Evolutionary conservation across 2,888 invertebrate species (phyloP).

Genomic region (Ctena decussata): DNA sequence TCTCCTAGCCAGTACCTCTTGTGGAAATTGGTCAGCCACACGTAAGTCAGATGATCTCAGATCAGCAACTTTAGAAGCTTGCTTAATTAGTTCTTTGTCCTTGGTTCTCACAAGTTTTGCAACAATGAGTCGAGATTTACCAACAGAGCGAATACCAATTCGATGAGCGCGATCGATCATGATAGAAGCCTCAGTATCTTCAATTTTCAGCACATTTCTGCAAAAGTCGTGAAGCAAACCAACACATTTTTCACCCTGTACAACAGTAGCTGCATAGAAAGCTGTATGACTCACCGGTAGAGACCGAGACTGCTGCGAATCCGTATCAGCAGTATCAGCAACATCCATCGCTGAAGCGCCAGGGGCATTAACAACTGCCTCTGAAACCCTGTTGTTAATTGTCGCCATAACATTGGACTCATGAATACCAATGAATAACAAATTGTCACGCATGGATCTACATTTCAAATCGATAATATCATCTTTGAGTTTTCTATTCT

Average conservation of each 20-base stretch:
- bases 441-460: neutral
- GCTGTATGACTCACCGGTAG: neutral
- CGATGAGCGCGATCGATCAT: neutral
- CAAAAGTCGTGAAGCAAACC: neutral
- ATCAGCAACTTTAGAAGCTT: neutral
- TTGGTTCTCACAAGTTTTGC: neutral
- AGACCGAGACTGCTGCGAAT: no score
- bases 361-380: neutral
- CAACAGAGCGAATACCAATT: neutral
- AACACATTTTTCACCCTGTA: no score
- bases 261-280: neutral
- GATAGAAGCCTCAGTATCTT: neutral
- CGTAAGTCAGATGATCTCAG: neutral
- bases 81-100: neutral
- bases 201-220: neutral
- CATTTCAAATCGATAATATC: neutral
- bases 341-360: neutral
- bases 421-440: neutral
- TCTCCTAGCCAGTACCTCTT: neutral
- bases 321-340: neutral
- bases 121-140: neutral
- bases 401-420: neutral
- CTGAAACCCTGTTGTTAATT: neutral
- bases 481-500: neutral
- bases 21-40: neutral